Conservation (phyloP, 1,140 invertebrate genomes). For the Orussus abietinus region DNA sequence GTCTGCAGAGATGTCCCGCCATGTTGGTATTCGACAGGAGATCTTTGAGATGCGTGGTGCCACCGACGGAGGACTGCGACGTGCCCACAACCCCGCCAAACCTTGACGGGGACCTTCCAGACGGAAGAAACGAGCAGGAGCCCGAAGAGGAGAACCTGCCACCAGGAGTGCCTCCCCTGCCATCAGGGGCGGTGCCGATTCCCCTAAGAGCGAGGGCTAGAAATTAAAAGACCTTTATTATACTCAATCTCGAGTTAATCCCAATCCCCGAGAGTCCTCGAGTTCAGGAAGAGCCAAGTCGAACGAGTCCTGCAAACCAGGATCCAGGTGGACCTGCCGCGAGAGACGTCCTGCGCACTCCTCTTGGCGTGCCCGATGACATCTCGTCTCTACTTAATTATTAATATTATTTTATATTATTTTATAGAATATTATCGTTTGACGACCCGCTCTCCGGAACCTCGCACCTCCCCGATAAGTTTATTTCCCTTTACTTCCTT, state of each 20-base stretch:
- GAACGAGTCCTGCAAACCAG: no score
- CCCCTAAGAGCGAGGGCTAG: conserved; percentile 34
- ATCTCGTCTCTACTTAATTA: no score
- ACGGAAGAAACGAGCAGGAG: conserved; percentile 46
- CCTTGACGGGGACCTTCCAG: conserved; percentile 39
- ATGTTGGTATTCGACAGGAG: conserved; percentile 85
- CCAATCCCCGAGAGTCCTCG: no score
- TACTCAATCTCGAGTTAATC: no score
- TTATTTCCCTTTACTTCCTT: conserved; percentile 1
- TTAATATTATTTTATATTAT: no score
- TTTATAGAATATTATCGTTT: no score
- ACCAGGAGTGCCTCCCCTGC: conserved; percentile 42
- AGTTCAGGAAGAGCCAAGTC: no score
- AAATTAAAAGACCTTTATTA: no score
- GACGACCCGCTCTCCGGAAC: not conserved
- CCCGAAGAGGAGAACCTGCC: conserved; percentile 50
- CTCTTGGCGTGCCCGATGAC: no score
- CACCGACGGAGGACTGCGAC: conserved; percentile 84
- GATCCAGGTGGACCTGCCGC: no score
- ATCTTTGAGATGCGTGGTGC: conserved; percentile 79
- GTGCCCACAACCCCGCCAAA: conserved; percentile 69
- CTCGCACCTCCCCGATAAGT: not conserved
- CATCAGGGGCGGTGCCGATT: conserved; percentile 43
- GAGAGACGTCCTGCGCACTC: no score
- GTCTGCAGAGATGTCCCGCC: conserved; percentile 83